Evolutionary conservation across 2,797 vertebrate species (phyloP).

Genomic region (Kryptolebias ocellatus): DNA sequence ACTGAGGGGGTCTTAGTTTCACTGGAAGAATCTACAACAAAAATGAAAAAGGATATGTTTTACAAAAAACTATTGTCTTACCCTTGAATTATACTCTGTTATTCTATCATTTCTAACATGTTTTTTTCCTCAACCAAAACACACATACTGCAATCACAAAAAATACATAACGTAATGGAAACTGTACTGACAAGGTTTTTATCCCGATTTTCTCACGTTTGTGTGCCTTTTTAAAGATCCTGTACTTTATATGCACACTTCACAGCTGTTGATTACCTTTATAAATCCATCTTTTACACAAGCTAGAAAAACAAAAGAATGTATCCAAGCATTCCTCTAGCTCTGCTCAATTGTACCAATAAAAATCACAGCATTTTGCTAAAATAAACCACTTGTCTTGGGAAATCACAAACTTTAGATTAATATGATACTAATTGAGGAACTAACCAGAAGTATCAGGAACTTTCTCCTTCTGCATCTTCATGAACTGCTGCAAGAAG

Average conservation of each 20-base stretch:
- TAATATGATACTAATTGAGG: not conserved
- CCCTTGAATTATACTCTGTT: not conserved
- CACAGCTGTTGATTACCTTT: too few relatives aligned
- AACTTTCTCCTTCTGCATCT: conserved; percentile 91
- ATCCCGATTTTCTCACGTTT: too few relatives aligned
- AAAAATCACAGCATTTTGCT: not conserved
- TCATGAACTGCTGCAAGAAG: conserved; percentile 97
- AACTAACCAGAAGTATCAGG: conserved; percentile 71
- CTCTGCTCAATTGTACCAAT: not conserved
- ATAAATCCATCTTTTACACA: too few relatives aligned
- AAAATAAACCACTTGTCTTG: not conserved
- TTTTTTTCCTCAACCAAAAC: too few relatives aligned
- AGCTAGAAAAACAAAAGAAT: not conserved
- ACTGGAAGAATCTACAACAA: conserved; percentile 64
- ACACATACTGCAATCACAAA: too few relatives aligned
- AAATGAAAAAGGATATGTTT: not conserved
- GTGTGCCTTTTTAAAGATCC: too few relatives aligned
- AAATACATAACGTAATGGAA: too few relatives aligned
- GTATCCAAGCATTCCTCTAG: not conserved
- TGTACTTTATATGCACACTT: not conserved
- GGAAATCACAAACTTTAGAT: not conserved
- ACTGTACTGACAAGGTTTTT: too few relatives aligned
- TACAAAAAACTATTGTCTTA: not conserved
- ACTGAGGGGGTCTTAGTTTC: conserved; percentile 58
- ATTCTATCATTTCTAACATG: too few relatives aligned